Base-by-base conservation (phyloP, 2,797 vertebrate genomes). In the Ceryle rudis region DNA sequence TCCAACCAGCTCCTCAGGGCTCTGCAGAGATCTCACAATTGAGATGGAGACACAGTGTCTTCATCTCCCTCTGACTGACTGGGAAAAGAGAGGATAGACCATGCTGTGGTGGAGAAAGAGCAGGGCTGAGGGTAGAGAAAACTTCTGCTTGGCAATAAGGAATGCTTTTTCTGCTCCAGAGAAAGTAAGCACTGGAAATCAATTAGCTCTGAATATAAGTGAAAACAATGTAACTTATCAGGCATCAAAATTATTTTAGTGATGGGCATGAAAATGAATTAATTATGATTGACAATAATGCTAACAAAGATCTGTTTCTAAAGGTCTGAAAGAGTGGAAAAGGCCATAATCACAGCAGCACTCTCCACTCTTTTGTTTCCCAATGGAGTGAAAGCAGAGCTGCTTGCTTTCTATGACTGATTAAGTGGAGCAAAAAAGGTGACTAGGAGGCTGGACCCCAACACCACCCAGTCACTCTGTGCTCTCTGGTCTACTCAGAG, bases 191-290 rank as follows among this genome's bases (percentile, higher is more conserved):
- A 94, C 29, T 49, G 37, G 62, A 91, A 95, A 96, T 95, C 93
- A 94, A 97, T 97, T 97, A 97, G 28, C 85, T 92, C 79, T 82
- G 60, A 95, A 89, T 80, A 9, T n/a, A 97, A 97, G 74, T 52
- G 85, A 78, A 95, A 97, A 92, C 80, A 93, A 89, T 91, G 78
- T 61, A 80, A 75, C 41, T 97, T 96, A 91, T 88, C 87, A 86
- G 83, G 91, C 91, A 93, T 60, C 46, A 49, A 85, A 96, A 95
- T 86, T 94, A 81, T 89, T 97, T 93, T 81, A 77, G 91, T 75
- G 79, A 89, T 89, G 89, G 26, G 49, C 17, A 51, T 51, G 49
- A 26, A 96, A 97, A 91, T 42, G 15, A 95, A 95, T 94, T 86
- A 17, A 49, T 95, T 90, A 85, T 29, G 39, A 65, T 70, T 71